Evolutionary conservation across 2,797 vertebrate genomes (phyloP).

Genomic region (Eospalax fontanierii): DNA sequence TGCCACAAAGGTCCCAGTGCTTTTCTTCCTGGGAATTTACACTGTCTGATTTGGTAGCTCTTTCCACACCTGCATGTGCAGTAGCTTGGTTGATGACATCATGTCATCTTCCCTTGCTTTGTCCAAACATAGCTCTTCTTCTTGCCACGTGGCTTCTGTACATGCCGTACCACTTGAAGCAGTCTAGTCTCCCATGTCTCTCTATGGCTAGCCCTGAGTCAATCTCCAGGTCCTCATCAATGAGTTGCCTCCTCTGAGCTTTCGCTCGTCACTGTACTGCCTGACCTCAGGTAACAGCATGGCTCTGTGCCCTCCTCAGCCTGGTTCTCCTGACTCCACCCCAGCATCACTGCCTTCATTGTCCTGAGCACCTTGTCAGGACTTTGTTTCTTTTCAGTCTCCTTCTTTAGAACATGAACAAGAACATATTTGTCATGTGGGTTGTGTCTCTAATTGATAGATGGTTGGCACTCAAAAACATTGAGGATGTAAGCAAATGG

Average conservation of each 20-base stretch:
- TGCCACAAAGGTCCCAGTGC: background rate
- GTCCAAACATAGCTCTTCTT: background rate
- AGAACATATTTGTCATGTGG: background rate
- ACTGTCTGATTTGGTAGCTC: background rate
- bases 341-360: background rate
- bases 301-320: accelerated
- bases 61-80: background rate
- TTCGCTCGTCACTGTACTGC: no score
- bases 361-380: background rate
- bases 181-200: background rate
- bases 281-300: background rate
- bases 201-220: background rate
- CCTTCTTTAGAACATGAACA: background rate
- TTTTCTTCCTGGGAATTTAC: background rate
- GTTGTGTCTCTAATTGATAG: background rate
- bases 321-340: background rate
- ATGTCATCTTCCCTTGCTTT: background rate
- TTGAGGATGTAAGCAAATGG: background rate
- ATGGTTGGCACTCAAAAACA: background rate
- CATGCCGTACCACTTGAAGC: background rate
- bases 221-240: background rate
- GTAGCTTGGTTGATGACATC: background rate
- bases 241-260: background rate
- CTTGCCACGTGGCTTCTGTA: background rate
- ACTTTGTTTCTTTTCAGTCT: background rate